Percentiles rank a stretch among this genome's conserved stretches.
These are phyloP conservation scores for Eurytoma californica DNA, from an alignment of 2,888 invertebrate species.

Conservation along the genomic window DNA sequence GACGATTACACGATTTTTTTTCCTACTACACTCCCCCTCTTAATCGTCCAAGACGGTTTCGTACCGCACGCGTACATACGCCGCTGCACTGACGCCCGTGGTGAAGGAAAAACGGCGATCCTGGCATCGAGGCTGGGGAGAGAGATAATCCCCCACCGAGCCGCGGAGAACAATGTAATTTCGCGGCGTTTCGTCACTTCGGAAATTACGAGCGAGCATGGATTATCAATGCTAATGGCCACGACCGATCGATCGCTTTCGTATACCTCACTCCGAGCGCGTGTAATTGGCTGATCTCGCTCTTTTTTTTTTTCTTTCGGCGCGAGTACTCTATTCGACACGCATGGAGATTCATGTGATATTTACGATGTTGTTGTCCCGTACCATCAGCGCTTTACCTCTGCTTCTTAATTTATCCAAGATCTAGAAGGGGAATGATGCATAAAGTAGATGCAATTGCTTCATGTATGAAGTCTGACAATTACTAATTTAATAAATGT, in stretches of 20 bases:
- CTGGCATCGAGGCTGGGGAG: not conserved
- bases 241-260: slow-evolving; percentile 15
- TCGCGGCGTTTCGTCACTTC: slow-evolving; percentile 32
- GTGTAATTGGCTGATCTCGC: not conserved
- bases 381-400: too few relatives aligned
- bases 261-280: not conserved
- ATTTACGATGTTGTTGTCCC: too few relatives aligned
- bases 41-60: slow-evolving; percentile 4
- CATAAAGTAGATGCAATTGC: too few relatives aligned
- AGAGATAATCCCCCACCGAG: not conserved
- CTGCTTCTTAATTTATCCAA: too few relatives aligned
- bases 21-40: not conserved
- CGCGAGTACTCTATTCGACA: too few relatives aligned
- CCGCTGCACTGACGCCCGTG: not conserved
- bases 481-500: too few relatives aligned
- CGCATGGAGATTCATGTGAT: too few relatives aligned
- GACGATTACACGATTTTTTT: slow-evolving; percentile 19
- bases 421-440: too few relatives aligned
- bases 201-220: not conserved
- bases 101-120: not conserved
- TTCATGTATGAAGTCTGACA: too few relatives aligned
- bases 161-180: slow-evolving; percentile 32
- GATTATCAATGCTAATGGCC: slow-evolving; percentile 39
- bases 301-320: too few relatives aligned
- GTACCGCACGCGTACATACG: not conserved